Evolutionary conservation across 2,113 vertebrate species (phyloP).

Genomic region (Rhizomys pruinosus): DNA sequence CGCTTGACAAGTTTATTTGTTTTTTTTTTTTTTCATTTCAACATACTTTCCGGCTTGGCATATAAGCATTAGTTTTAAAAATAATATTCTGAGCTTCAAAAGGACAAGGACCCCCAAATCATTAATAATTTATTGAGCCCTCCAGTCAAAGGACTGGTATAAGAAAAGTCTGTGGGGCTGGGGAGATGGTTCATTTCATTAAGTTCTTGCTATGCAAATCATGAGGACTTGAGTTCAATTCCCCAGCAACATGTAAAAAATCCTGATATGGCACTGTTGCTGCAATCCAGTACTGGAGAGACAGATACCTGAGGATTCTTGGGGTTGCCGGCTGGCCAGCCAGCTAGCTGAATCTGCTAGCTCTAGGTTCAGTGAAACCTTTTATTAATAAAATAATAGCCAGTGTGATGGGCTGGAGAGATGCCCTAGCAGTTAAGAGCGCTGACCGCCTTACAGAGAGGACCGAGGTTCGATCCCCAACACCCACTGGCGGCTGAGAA

Average conservation of each 20-base stretch:
- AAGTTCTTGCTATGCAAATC: neutral
- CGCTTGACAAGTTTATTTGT: conserved; percentile 40
- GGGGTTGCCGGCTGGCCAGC: neutral
- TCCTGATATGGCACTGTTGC: neutral
- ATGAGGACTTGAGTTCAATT: neutral
- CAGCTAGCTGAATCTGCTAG: neutral
- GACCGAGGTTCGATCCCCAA: too few relatives aligned
- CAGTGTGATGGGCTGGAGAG: too few relatives aligned
- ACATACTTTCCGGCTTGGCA: conserved; percentile 2
- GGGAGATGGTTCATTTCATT: neutral
- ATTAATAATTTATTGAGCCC: conserved; percentile 8
- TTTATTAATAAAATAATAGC: neutral
- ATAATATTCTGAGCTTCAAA: neutral
- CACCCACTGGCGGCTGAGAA: too few relatives aligned
- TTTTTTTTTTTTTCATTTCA: conserved; percentile 25
- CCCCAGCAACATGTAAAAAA: neutral
- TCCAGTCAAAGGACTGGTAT: neutral
- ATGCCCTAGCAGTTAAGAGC: too few relatives aligned
- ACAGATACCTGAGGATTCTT: neutral
- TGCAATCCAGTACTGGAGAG: neutral
- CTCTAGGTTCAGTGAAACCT: neutral
- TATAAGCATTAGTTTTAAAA: too few relatives aligned
- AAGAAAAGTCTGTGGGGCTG: neutral
- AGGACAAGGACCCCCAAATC: neutral
- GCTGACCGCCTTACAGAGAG: too few relatives aligned